These are phyloP conservation scores for Ommatoiulus sabulosus DNA, from an alignment of 2,888 invertebrate genomes.

Conservation along the genomic window DNA sequence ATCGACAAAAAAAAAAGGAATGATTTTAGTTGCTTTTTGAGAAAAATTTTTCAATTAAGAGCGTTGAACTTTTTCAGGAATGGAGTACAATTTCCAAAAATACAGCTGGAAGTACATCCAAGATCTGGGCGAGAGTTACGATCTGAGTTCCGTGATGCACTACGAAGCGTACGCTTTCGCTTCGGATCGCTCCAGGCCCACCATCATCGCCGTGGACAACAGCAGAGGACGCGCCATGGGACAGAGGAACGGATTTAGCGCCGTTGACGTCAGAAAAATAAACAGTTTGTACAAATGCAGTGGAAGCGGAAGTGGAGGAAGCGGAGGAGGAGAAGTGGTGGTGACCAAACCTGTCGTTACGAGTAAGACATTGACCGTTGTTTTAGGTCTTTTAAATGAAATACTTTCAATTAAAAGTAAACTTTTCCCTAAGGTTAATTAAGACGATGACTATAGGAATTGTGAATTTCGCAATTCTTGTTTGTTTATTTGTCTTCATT, in stretches of 20 bases:
- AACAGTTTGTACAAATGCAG: conserved; percentile 64
- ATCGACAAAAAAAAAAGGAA: too few relatives aligned
- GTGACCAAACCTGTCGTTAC: neutral
- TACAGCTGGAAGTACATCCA: conserved; percentile 64
- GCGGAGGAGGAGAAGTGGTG: neutral
- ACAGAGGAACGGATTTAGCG: conserved; percentile 66
- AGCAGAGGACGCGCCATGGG: conserved; percentile 63
- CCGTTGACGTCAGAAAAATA: conserved; percentile 64
- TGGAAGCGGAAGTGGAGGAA: neutral
- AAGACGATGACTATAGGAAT: too few relatives aligned
- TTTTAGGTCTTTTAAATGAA: too few relatives aligned
- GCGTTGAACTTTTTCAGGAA: conserved; percentile 61
- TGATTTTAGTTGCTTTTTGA: too few relatives aligned
- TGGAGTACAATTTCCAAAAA: conserved; percentile 66
- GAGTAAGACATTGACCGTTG: neutral
- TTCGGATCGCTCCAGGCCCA: conserved; percentile 64
- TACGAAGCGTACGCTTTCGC: conserved; percentile 67
- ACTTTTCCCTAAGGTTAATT: too few relatives aligned
- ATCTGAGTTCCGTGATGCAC: conserved; percentile 67
- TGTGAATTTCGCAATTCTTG: too few relatives aligned
- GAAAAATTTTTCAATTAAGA: too few relatives aligned
- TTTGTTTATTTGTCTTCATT: too few relatives aligned
- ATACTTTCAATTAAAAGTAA: too few relatives aligned
- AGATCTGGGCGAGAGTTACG: conserved; percentile 65
- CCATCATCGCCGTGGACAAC: conserved; percentile 65